Conservation (phyloP, 2,888 invertebrate species). For the Heliconius sara region DNA sequence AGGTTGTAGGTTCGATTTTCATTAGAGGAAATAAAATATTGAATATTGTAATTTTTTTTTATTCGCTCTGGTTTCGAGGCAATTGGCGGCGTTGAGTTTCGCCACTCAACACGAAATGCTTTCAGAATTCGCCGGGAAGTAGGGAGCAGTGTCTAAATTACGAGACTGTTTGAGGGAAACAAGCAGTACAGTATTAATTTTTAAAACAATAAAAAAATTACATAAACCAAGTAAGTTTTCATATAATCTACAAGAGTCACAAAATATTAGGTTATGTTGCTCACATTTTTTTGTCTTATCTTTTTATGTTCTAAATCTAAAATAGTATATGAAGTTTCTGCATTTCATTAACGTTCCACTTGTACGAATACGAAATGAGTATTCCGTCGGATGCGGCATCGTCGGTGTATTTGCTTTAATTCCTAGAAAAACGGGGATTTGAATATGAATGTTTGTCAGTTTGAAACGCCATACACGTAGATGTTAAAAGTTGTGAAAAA, state of each 20-base stretch:
- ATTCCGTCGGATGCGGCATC: conserved; percentile 48
- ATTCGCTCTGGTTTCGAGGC: too few species aligned
- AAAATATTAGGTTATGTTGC: not conserved
- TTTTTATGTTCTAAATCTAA: not conserved
- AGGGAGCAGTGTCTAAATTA: too few species aligned
- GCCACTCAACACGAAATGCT: too few species aligned
- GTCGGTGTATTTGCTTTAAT: conserved; percentile 49
- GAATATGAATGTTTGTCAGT: conserved; percentile 49
- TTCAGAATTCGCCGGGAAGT: too few species aligned
- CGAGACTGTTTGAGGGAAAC: too few species aligned
- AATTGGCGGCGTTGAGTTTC: too few species aligned
- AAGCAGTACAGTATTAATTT: too few species aligned
- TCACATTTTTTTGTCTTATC: not conserved
- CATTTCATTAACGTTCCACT: not conserved
- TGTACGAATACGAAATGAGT: conserved; percentile 48
- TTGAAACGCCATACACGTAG: conserved; percentile 50
- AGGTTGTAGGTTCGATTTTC: too few species aligned
- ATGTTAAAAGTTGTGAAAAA: conserved; percentile 42
- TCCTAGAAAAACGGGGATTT: conserved; percentile 50
- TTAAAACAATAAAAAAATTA: too few species aligned
- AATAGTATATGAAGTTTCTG: not conserved
- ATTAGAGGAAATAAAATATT: too few species aligned
- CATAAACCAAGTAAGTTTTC: too few species aligned
- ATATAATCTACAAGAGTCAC: not conserved
- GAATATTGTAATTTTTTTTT: too few species aligned